Evolutionary conservation across 2,797 vertebrate species (phyloP), one percentile per base, ranked within the genome.

Genomic region (Pseudopleuronectes americanus): DNA sequence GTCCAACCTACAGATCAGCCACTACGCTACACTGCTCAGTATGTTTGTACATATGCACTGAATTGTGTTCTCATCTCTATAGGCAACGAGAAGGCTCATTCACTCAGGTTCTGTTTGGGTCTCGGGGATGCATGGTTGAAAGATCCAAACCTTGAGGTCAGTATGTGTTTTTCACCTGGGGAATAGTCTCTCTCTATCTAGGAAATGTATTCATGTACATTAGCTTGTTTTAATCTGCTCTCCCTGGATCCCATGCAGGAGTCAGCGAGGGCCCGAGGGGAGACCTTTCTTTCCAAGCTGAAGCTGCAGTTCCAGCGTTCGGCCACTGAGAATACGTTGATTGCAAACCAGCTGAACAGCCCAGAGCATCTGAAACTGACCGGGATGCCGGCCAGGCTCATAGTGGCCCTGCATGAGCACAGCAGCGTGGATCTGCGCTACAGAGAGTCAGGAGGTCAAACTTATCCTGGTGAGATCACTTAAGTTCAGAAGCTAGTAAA

Each of bases 1-100:
- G 98, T 99, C 43, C 69, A 84, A 73, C 45, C 12, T 26, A 43
- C 54, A 41, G 23, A 52, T 57, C 2, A 51, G 12, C 36, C 41
- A 1, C 22, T 9, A 2, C 4, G 2, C 22, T n/a, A 0, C 41
- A 31, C 21, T 10, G 16, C 13, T 9, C 19, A 1, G 2, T 47
- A 13, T 63, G 41, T 66, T 60, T 65, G 6, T 49, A 3, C 31
- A 28, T 24, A 3, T 52, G 19, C 12, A 17, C 28, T 75, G 8
- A 76, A 19, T 3, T 22, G 21, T 69, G 73, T 56, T 2, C 23
- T 71, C 48, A 26, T 68, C 8, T 47, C n/a, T 75, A 24, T 79
- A 99, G 97, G 98, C 41, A 87, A 93, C 47, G 95, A 96, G 84
- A 98, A 98, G 87, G 94, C 96, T 33, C 93, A 94, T 57, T 95